Evolutionary conservation across 2,888 invertebrate species (phyloP), one percentile per base, ranked within the genome.

Genomic region (Zeuzera pyrina): DNA sequence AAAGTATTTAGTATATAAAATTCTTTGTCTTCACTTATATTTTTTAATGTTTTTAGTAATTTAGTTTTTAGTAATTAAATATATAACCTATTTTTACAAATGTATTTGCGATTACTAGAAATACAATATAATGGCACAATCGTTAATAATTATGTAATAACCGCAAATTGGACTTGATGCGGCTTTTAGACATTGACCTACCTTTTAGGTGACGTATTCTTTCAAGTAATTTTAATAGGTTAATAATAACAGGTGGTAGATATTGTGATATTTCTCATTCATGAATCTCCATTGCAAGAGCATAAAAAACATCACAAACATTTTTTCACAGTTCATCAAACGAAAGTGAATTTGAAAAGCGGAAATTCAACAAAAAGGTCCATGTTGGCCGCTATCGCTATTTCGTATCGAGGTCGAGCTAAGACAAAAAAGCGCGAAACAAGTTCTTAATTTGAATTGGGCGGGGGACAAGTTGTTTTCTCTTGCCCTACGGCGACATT

Each of bases 401-500:
- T 42, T 25, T 41, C 36, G 41, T 51, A 73, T 65, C 55, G 69
- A 60, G 73, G 72, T 61, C 65, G 51, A 51, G 55, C 57, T 67
- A 25, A 34, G 35, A 61, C 58, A 56, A 61, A 66, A 72, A 76
- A 68, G 57, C 48, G 49, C 54, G 48, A 51, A 71, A 69, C 78
- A 68, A 68, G 78, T 76, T 69, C 50, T 50, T 35, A 57, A 56
- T 65, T 67, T 51, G 55, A 68, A 71, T 67, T 71, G 60, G 57
- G 60, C 52, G 49, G 50, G 49, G 44, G 48, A 57, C 74, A 69
- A 59, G 68, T 70, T 55, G 57, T 66, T 74, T 73, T 74, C 71
- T 65, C 66, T 67, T 55, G 49, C 47, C 58, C 52, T 37, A 49
- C 43, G 55, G 57, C 49, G 46, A 34, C 41, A 30, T 28, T 24